Percentiles rank a stretch among this genome's conserved stretches.
Conservation (phyloP, 1,140 invertebrate genomes). For the Drosophila ananassae region DNA sequence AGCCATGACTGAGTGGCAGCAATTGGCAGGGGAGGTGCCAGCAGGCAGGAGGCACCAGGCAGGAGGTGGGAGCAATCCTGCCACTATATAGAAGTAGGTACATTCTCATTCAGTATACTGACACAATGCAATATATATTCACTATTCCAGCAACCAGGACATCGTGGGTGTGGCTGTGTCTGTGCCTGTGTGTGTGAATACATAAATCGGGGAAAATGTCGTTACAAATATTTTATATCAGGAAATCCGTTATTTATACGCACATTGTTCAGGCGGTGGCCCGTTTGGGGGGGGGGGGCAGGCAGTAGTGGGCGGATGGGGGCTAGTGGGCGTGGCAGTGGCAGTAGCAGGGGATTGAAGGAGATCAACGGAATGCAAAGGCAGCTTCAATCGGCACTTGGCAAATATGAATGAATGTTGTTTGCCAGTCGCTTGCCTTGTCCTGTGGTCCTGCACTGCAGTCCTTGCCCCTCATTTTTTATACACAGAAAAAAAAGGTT, state of each 20-base stretch:
- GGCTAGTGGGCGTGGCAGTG: not conserved
- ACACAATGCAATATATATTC: conserved; percentile 37
- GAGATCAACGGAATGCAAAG: conserved; percentile 47
- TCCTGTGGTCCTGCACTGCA: conserved; percentile 18
- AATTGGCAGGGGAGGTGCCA: conserved; percentile 35
- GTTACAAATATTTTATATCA: conserved; percentile 81
- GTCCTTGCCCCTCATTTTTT: not conserved
- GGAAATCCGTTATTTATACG: conserved; percentile 82
- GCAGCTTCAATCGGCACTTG: conserved; percentile 64
- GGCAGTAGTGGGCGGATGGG: conserved; percentile 18
- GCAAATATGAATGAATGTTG: conserved; percentile 81
- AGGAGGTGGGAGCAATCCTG: conserved; percentile 16
- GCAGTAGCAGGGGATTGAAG: conserved; percentile 18
- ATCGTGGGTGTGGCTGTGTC: not conserved
- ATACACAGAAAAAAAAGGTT: not conserved
- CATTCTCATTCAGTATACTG: conserved; percentile 35
- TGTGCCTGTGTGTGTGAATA: conserved; percentile 24
- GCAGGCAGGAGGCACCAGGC: too few relatives aligned
- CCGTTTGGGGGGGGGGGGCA: conserved; percentile 4
- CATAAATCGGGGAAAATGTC: conserved; percentile 76
- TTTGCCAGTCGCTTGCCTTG: conserved; percentile 60
- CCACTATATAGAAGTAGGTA: conserved; percentile 18
- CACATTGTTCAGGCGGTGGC: conserved; percentile 58
- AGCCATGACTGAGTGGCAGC: conserved; percentile 61
- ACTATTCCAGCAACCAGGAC: conserved; percentile 2